phyloP scores from a whole-genome alignment of 2,113 vertebrate species.

The Menura novaehollandiae region DNA sequence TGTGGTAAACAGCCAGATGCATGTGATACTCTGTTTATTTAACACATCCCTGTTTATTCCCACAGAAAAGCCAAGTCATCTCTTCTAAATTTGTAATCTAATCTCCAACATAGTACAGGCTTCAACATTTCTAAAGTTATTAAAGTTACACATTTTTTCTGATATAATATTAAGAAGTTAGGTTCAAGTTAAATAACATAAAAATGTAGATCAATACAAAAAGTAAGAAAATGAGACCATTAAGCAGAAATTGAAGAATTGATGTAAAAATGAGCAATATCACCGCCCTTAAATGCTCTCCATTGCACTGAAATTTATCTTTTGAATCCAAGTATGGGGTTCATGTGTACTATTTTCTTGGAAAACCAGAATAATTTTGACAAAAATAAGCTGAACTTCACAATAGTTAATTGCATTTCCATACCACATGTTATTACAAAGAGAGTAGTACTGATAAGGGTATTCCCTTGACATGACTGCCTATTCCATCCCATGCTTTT shows the following conservation, averaged over 20 bases:
- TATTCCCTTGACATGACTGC: background rate
- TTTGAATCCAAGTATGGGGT: background rate
- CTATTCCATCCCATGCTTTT: background rate
- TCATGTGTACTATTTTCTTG: background rate
- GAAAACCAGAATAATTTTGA: background rate
- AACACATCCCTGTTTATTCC: background rate
- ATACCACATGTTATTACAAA: background rate
- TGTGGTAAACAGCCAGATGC: background rate
- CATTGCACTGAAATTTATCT: background rate
- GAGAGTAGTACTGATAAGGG: background rate
- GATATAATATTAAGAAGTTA: background rate
- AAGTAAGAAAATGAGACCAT: background rate
- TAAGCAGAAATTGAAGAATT: background rate
- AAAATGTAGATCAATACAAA: background rate
- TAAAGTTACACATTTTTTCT: background rate
- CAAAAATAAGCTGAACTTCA: background rate
- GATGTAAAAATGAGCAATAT: background rate
- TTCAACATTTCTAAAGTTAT: background rate
- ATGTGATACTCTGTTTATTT: background rate
- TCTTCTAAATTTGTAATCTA: background rate
- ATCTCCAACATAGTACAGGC: background rate
- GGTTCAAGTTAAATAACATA: background rate
- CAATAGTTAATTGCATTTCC: background rate
- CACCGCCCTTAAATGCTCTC: accelerated
- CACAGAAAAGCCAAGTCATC: background rate